Conservation (phyloP, 2,888 invertebrate genomes). For the Beris chalybata region DNA sequence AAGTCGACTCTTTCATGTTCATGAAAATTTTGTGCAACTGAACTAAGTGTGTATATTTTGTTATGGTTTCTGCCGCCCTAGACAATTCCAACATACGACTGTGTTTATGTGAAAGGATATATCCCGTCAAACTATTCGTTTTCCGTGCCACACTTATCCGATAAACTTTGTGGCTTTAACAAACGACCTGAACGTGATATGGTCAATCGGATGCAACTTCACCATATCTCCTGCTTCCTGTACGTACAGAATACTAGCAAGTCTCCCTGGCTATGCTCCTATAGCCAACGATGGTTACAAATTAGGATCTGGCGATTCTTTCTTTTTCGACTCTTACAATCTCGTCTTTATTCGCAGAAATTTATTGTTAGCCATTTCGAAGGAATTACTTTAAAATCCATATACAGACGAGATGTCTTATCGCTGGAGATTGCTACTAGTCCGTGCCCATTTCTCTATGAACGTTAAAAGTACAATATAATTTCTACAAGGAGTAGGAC, state of each 20-base stretch:
- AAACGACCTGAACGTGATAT: slow-evolving; percentile 35
- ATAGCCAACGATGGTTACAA: no score
- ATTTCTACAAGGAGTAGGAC: slow-evolving; percentile 17
- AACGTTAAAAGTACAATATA: neutral
- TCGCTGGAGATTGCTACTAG: slow-evolving; percentile 4
- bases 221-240: neutral
- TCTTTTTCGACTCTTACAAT: slow-evolving; percentile 18
- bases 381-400: slow-evolving; percentile 30
- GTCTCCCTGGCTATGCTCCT: neutral
- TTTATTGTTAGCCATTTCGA: slow-evolving; percentile 29
- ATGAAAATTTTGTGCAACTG: no score
- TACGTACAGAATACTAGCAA: slow-evolving; percentile 14
- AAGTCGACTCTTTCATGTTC: no score
- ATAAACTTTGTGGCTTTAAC: slow-evolving; percentile 35
- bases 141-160: slow-evolving; percentile 31
- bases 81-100: no score
- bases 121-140: slow-evolving; percentile 25
- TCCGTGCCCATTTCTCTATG: neutral
- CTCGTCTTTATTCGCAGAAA: slow-evolving; percentile 23
- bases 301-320: slow-evolving; percentile 4
- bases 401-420: slow-evolving; percentile 31
- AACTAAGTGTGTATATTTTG: no score
- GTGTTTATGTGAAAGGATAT: neutral
- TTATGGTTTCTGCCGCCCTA: no score
- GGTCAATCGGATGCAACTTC: slow-evolving; percentile 29